Evolutionary conservation across 2,113 vertebrate genomes (phyloP).

Genomic region (Brevimyrus niger): DNA sequence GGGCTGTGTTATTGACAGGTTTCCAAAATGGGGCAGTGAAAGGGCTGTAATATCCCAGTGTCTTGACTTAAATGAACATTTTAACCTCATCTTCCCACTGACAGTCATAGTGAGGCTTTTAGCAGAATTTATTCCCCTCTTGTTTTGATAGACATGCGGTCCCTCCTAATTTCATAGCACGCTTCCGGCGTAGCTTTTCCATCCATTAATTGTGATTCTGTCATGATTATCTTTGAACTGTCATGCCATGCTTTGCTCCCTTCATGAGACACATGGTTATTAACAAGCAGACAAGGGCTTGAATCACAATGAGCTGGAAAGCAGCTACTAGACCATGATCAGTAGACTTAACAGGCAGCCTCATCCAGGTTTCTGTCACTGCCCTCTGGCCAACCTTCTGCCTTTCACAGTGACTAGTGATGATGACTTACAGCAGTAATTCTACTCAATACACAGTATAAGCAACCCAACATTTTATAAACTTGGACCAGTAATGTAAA

Average conservation of each 20-base stretch:
- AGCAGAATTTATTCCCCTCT: neutral
- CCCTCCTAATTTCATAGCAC: neutral
- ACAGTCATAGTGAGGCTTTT: neutral
- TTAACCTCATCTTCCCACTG: neutral
- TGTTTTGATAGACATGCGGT: neutral
- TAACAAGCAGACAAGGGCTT: neutral
- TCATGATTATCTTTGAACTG: slow-evolving; percentile 13
- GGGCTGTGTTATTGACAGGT: neutral
- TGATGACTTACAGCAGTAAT: neutral
- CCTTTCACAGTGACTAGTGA: neutral
- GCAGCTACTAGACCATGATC: neutral
- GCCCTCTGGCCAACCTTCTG: neutral
- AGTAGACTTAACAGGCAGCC: neutral
- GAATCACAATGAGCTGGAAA: slow-evolving; percentile 19
- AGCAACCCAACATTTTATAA: neutral
- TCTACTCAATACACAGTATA: neutral
- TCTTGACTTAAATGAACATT: neutral
- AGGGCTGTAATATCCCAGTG: neutral
- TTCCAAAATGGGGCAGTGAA: neutral
- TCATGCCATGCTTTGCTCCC: slow-evolving; percentile 9
- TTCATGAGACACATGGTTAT: neutral
- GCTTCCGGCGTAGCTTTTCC: neutral
- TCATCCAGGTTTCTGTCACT: neutral
- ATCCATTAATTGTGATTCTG: slow-evolving; percentile 21
- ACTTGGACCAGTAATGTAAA: neutral